Base-by-base conservation (phyloP, 2,888 invertebrate species). In the Calameuta pallipes region DNA sequence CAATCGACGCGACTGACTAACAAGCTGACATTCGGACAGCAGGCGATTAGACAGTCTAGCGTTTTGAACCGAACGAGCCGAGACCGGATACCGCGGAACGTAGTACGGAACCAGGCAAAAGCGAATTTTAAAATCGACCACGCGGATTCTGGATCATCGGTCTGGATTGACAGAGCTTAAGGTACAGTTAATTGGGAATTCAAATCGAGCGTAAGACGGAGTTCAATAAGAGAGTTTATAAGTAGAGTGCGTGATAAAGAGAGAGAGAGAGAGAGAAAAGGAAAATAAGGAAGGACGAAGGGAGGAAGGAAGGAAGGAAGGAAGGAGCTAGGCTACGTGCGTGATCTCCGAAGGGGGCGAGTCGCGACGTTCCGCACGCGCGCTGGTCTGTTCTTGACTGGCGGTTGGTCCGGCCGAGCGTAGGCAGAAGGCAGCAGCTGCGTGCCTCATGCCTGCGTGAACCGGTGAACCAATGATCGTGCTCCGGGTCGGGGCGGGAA, bases 381-480 rank as follows among this genome's bases (percentile, higher is more conserved):
- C 35, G 74, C 74, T 36, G 74, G 74, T 74, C 74, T 74, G 35
- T 74, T 37, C 74, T 37, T 30, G 37, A 74, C 74, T 74, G 74
- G 74, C 74, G 74, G 37, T 36, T 74, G 74, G 74, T 74, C 75
- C 75, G 75, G 75, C 34, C 75, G 75, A 56, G 23, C 68, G 75
- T 33, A 34, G 33, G 75, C 68, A 41, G 78, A 77, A 81, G 83
- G 80, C 78, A 84, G 87, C 87, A 87, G 88, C 86, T 87, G 89
- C 87, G 87, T 88, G 86, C 80, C 80, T 87, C 87, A 88, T 89
- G 87, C 85, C 86, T 87, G 86, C 87, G 87, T 85, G 87, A 88
- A 88, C 88, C 88, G 88, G 89, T 86, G 90, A 89, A 90, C 90
- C 90, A 89, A 90, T 90, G 89, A 88, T 88, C 86, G 88, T 86